Conservation (phyloP, 30 jellyfish, hydroid and myxozoan genomes). For the Aurelia sp. region DNA sequence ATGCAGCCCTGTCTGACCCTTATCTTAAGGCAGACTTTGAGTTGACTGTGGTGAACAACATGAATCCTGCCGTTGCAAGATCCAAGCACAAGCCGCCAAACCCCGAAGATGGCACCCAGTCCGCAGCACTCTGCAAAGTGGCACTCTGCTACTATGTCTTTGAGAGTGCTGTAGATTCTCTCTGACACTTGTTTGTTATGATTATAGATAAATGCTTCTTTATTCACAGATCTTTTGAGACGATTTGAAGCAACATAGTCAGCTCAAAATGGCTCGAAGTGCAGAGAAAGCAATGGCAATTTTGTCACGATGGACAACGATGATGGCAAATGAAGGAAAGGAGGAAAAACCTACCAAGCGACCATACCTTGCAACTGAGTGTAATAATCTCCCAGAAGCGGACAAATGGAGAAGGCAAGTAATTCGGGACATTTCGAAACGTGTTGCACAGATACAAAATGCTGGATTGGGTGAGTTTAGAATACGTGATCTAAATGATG, state of each 20-base stretch:
- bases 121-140: no score
- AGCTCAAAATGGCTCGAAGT: conserved; percentile 81
- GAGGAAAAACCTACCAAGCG: conserved; percentile 77
- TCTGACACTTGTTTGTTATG: background rate
- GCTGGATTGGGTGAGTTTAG: conserved; percentile 99
- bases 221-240: background rate
- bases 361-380: conserved; percentile 96
- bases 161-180: no score
- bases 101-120: no score
- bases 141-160: no score
- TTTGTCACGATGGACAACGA: conserved; percentile 97
- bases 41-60: no score
- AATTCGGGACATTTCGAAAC: conserved; percentile 84
- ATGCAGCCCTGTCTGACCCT: no score
- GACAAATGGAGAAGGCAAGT: conserved; percentile 98
- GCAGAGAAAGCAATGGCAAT: conserved; percentile 99
- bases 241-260: background rate
- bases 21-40: no score
- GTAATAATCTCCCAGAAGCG: conserved; percentile 81
- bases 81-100: no score
- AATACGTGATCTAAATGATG: conserved; percentile 95
- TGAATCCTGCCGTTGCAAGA: no score
- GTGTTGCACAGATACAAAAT: conserved; percentile 97
- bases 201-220: background rate
- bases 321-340: conserved; percentile 90